Evolutionary conservation across 2,113 vertebrate genomes (phyloP).

Genomic region (Tor tambroides): DNA sequence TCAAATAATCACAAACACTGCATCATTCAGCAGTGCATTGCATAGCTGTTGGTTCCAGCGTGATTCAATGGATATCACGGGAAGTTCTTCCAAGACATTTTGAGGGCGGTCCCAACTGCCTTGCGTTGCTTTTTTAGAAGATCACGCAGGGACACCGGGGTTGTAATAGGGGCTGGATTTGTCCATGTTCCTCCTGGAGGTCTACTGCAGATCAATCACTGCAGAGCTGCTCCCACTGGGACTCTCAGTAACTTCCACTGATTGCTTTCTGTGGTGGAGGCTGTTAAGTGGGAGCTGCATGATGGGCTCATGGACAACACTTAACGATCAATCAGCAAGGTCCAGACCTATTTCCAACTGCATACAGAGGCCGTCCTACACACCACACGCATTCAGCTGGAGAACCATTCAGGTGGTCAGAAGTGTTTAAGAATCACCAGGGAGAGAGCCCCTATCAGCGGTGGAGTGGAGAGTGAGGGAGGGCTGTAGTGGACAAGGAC

Average conservation of each 20-base stretch:
- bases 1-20: slow-evolving; percentile 50
- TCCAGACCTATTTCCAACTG: slow-evolving; percentile 73
- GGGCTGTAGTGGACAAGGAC: slow-evolving; percentile 58
- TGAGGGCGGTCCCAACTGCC: not conserved
- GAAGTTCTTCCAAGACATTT: slow-evolving; percentile 1
- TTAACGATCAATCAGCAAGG: slow-evolving; percentile 81
- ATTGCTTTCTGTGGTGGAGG: slow-evolving; percentile 79
- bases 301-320: slow-evolving; percentile 81
- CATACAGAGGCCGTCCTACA: slow-evolving; percentile 71
- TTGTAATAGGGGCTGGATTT: slow-evolving; percentile 60
- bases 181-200: slow-evolving; percentile 70
- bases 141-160: slow-evolving; percentile 57
- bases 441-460: slow-evolving; percentile 59
- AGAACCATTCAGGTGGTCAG: slow-evolving; percentile 80
- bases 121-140: slow-evolving; percentile 23
- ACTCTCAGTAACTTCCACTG: slow-evolving; percentile 79
- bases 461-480: slow-evolving; percentile 60
- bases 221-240: slow-evolving; percentile 72
- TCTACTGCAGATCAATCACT: slow-evolving; percentile 76
- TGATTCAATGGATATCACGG: not conserved
- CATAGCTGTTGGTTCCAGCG: not conserved
- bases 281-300: slow-evolving; percentile 77
- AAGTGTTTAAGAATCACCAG: slow-evolving; percentile 76
- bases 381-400: slow-evolving; percentile 68
- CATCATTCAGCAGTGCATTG: not conserved